These are phyloP conservation scores for Diarsia dahlii DNA, from an alignment of 2,888 invertebrate species.

Conservation along the genomic window DNA sequence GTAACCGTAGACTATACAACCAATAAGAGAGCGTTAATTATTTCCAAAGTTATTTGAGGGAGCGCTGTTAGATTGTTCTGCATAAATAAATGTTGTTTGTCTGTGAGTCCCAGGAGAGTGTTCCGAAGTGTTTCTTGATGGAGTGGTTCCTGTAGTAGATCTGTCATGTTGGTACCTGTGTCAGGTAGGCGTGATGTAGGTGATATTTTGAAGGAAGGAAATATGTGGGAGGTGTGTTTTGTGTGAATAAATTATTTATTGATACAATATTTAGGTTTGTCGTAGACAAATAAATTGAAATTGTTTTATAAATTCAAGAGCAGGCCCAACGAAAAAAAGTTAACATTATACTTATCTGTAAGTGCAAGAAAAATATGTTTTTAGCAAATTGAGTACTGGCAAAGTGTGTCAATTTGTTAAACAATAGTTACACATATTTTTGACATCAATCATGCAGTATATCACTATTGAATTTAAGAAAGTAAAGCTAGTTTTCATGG, in stretches of 20 bases:
- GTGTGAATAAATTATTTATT: not conserved
- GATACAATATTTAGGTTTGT: not conserved
- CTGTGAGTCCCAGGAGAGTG: slow-evolving; percentile 1
- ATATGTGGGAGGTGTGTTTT: not conserved
- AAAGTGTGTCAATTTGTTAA: too few relatives aligned
- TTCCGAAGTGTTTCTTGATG: slow-evolving; percentile 11
- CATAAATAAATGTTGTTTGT: slow-evolving; percentile 37
- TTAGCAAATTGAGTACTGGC: too few relatives aligned
- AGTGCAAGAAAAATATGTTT: too few relatives aligned
- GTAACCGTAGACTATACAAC: not conserved
- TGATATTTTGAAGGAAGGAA: not conserved
- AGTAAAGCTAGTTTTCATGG: not conserved
- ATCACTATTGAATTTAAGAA: not conserved
- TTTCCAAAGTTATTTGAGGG: slow-evolving; percentile 53
- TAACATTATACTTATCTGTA: too few relatives aligned
- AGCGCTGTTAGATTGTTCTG: slow-evolving; percentile 36
- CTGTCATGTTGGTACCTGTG: slow-evolving; percentile 6
- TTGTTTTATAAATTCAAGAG: not conserved
- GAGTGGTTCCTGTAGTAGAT: slow-evolving; percentile 1
- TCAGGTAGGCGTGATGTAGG: not conserved
- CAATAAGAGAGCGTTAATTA: slow-evolving; percentile 59
- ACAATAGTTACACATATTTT: too few relatives aligned
- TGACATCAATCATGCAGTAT: too few relatives aligned
- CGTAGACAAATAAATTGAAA: not conserved
- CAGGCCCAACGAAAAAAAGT: too few relatives aligned